Conservation (phyloP, 2,113 vertebrate species). For the Thunnus maccoyii region DNA sequence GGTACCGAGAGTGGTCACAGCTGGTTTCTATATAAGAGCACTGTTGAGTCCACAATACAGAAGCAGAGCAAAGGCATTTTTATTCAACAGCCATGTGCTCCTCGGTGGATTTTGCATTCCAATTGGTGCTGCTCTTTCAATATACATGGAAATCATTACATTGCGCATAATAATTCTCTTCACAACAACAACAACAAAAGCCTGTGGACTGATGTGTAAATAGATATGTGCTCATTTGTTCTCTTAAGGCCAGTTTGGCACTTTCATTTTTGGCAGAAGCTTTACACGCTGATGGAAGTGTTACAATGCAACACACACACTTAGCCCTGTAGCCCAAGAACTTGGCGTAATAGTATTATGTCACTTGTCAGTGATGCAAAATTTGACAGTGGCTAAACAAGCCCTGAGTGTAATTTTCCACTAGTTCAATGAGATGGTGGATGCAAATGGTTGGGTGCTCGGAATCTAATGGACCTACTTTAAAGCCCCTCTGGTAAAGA, state of each 20-base stretch:
- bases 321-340: constrained; percentile 14
- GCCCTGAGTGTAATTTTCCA: constrained; percentile 38
- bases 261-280: background rate
- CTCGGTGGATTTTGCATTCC: constrained; percentile 37
- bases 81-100: constrained; percentile 34
- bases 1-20: constrained; percentile 67
- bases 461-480: constrained; percentile 40
- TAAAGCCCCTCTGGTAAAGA: constrained; percentile 37
- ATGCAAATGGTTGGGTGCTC: constrained; percentile 32
- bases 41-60: constrained; percentile 39
- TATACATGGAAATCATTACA: constrained; percentile 57
- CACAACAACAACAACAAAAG: constrained; percentile 36
- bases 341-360: constrained; percentile 6
- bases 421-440: constrained; percentile 30
- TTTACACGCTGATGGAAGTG: constrained; percentile 26
- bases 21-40: constrained; percentile 66
- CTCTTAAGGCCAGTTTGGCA: constrained; percentile 8
- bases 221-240: constrained; percentile 45
- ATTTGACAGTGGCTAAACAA: constrained; percentile 32
- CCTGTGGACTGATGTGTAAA: constrained; percentile 25
- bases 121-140: constrained; percentile 39
- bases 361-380: constrained; percentile 40
- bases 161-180: constrained; percentile 41
- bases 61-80: constrained; percentile 55
- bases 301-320: constrained; percentile 9